A percentile compares a stretch with the other conserved stretches of the same genome.
Conservation (phyloP, 2,888 invertebrate genomes). For the Chrysolina oricalcia region DNA sequence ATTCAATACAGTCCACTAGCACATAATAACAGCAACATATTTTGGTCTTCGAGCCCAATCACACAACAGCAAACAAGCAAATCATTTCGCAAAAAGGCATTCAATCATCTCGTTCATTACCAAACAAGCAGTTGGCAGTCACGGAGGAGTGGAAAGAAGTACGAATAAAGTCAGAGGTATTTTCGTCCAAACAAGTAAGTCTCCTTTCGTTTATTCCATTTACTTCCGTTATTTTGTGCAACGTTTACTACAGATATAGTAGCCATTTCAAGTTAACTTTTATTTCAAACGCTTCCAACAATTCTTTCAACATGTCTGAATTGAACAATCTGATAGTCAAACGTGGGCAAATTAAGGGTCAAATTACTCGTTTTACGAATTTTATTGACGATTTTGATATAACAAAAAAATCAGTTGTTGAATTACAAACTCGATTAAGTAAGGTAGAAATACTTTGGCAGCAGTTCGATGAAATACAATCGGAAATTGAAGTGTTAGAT, state of each 20-base stretch:
- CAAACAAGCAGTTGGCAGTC: not conserved
- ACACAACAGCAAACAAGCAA: not conserved
- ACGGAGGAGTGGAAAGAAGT: too few species aligned
- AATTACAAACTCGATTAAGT: conserved; percentile 17
- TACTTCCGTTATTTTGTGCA: conserved; percentile 1
- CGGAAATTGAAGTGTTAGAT: conserved; percentile 1
- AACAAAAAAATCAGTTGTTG: not conserved
- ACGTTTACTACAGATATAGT: conserved; percentile 9
- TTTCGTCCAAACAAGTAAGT: not conserved
- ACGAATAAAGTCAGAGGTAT: too few species aligned
- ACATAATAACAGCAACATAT: too few species aligned
- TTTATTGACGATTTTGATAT: too few species aligned
- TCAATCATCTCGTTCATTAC: not conserved
- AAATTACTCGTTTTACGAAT: too few species aligned
- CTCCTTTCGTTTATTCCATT: not conserved
- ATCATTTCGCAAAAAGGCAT: not conserved
- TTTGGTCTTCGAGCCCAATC: conserved; percentile 15
- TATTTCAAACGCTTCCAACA: not conserved
- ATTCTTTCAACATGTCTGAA: not conserved
- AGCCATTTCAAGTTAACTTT: not conserved
- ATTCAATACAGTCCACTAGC: too few species aligned
- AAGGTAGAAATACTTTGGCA: conserved; percentile 13
- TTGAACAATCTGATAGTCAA: conserved; percentile 3
- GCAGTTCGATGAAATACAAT: not conserved
- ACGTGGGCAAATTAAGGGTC: too few species aligned